Evolutionary conservation across 2,888 invertebrate genomes (phyloP).

Genomic region (Cephus pulcher): DNA sequence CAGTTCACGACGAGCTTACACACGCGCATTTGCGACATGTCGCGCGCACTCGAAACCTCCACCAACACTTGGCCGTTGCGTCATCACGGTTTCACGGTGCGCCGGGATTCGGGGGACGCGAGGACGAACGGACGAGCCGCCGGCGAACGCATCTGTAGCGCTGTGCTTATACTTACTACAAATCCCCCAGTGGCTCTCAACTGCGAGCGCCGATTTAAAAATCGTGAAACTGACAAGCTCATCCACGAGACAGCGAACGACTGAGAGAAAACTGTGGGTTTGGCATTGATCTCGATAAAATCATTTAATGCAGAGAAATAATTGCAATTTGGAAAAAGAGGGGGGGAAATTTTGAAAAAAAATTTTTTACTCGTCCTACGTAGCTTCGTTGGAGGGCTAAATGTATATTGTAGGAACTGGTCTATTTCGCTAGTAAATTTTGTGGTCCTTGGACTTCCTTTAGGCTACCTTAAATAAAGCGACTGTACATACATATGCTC

Average conservation of each 20-base stretch:
- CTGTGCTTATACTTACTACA: conserved; percentile 17
- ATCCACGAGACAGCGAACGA: no score
- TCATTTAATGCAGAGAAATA: background rate
- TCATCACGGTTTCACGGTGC: conserved; percentile 50
- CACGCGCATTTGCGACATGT: conserved; percentile 43
- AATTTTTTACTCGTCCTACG: no score
- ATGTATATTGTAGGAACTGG: no score
- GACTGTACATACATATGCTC: no score
- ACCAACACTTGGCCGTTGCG: conserved; percentile 47
- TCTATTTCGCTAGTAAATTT: no score
- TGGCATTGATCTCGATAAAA: background rate
- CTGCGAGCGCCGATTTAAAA: background rate
- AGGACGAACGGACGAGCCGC: conserved; percentile 21
- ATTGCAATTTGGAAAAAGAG: background rate
- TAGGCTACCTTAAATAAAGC: no score
- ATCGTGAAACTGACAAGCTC: background rate
- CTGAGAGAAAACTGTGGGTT: background rate
- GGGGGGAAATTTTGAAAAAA: no score
- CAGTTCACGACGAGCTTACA: conserved; percentile 34
- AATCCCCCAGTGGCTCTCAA: conserved; percentile 28
- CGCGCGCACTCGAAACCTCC: conserved; percentile 36
- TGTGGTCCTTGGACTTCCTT: no score
- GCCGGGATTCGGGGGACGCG: conserved; percentile 38
- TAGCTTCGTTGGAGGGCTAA: no score
- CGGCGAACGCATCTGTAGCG: conserved; percentile 29